phyloP scores from a whole-genome alignment of 2,113 vertebrate species.

The Anhinga rufa region DNA sequence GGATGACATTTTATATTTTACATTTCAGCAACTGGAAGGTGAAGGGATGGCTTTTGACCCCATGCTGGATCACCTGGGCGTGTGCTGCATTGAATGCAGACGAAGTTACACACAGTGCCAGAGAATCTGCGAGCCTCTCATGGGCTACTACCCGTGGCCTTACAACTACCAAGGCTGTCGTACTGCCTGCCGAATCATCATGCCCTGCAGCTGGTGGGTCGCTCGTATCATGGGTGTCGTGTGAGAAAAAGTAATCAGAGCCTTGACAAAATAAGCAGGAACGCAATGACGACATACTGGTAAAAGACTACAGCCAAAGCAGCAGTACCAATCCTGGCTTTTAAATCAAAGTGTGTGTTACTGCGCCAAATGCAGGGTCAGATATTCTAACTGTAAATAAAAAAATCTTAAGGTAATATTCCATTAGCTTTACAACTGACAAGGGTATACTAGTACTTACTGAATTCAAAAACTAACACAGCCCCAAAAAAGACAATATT shows the following conservation, averaged over 20 bases:
- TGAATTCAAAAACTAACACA: not conserved
- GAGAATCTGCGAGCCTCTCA: slow-evolving; percentile 87
- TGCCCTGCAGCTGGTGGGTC: slow-evolving; percentile 97
- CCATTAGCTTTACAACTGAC: not conserved
- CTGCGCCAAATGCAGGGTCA: not conserved
- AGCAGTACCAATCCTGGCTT: not conserved
- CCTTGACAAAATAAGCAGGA: not conserved
- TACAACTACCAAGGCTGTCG: slow-evolving; percentile 91
- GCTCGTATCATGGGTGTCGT: slow-evolving; percentile 89
- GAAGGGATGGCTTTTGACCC: slow-evolving; percentile 88
- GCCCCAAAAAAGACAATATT: not conserved
- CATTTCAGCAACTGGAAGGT: slow-evolving; percentile 77
- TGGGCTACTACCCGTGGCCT: slow-evolving; percentile 86
- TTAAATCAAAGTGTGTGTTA: not conserved
- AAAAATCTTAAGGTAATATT: slow-evolving; percentile 2
- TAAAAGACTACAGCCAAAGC: not conserved
- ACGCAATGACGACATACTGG: not conserved
- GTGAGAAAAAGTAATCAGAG: slow-evolving; percentile 38
- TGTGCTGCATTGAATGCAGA: slow-evolving; percentile 90
- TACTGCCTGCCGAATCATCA: slow-evolving; percentile 84
- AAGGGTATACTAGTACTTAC: not conserved
- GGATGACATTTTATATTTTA: not conserved
- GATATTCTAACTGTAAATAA: slow-evolving; percentile 35
- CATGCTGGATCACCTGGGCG: slow-evolving; percentile 90
- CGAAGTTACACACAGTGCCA: slow-evolving; percentile 90